phyloP scores from a whole-genome alignment of 2,113 vertebrate genomes.

The Ammodytes dubius region DNA sequence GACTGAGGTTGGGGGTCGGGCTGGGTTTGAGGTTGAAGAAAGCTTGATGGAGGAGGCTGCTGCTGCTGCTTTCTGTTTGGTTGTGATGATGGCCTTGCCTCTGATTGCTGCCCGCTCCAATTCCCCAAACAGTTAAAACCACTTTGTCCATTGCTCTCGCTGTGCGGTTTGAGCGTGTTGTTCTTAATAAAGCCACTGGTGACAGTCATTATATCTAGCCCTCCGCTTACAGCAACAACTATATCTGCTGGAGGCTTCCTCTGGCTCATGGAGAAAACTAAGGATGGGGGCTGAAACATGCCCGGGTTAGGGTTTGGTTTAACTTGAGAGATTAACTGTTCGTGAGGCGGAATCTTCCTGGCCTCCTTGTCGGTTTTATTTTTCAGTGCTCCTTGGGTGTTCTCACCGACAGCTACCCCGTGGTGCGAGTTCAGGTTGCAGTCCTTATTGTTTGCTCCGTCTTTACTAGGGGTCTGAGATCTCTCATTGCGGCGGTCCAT shows the following conservation, averaged over 20 bases:
- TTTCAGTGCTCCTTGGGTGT: slow-evolving; percentile 60
- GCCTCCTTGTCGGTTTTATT: slow-evolving; percentile 61
- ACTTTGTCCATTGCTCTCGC: slow-evolving; percentile 58
- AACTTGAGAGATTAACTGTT: slow-evolving; percentile 68
- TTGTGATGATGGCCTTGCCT: slow-evolving; percentile 46
- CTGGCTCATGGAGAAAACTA: slow-evolving; percentile 75
- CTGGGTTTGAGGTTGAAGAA: slow-evolving; percentile 71
- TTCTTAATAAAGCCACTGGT: slow-evolving; percentile 72
- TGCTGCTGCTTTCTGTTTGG: slow-evolving; percentile 58
- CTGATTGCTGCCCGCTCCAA: slow-evolving; percentile 72
- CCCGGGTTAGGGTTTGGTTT: slow-evolving; percentile 62
- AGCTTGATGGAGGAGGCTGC: slow-evolving; percentile 53
- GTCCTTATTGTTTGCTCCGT: slow-evolving; percentile 61
- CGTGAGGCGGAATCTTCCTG: slow-evolving; percentile 64
- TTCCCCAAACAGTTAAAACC: slow-evolving; percentile 70
- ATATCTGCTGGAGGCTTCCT: slow-evolving; percentile 72
- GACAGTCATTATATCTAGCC: slow-evolving; percentile 61
- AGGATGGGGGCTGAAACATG: slow-evolving; percentile 70
- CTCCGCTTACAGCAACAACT: slow-evolving; percentile 66
- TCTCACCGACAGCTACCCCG: slow-evolving; percentile 17
- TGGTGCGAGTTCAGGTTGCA: slow-evolving; percentile 47
- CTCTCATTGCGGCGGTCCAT: slow-evolving; percentile 82
- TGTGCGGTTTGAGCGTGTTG: slow-evolving; percentile 70
- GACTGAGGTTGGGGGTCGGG: slow-evolving; percentile 52
- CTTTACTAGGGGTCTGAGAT: slow-evolving; percentile 55